Evolutionary conservation across 1,140 invertebrate species (phyloP), one percentile per base, ranked within the genome.

Genomic region (Littorina saxatilis): DNA sequence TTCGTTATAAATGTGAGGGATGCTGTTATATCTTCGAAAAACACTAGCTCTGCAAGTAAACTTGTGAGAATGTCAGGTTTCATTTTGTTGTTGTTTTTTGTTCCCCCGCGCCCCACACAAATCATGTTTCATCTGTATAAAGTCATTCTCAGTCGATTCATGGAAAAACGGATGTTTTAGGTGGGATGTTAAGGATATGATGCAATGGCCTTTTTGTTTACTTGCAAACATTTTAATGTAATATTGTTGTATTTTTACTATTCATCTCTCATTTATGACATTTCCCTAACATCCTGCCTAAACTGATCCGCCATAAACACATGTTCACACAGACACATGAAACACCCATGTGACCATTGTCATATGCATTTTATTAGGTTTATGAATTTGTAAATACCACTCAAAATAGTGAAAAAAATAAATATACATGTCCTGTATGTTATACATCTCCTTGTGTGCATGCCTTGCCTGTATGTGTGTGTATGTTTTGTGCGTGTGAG

Each of bases 61-160:
- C 29, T 52, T 5, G 40, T 37, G 43, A 58, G 37, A 77, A 58
- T 58, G 73, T 15, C 75, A 27, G 32, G 13, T 39, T 20, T 58
- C 27, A n/a, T 40, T 43, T 43, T 40, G 39, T 73, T 27, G 29
- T 75, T n/a, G 23, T 75, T 43, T 27, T n/a, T 17, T 75, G 27
- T 75, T 40, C 35, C 37, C n/a, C n/a, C n/a, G n/a, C n/a, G n/a
- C n/a, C n/a, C n/a, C n/a, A n/a, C n/a, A n/a, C n/a, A n/a, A n/a
- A n/a, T 35, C 32, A 52, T 74, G 23, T 52, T 74, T 77, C 75
- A 58, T 61, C 58, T 77, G 75, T 63, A 58, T 23, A 58, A 77
- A 77, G 50, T 9, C 75, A 77, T 37, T 20, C 50, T 72, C 17
- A 73, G 40, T 29, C 15, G 70, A 50, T 73, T 39, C 39, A 73